Percentiles rank a stretch among this genome's conserved stretches.
Evolutionary conservation across 1,140 invertebrate genomes (phyloP).

Genomic region (Apocrypta bakeri): DNA sequence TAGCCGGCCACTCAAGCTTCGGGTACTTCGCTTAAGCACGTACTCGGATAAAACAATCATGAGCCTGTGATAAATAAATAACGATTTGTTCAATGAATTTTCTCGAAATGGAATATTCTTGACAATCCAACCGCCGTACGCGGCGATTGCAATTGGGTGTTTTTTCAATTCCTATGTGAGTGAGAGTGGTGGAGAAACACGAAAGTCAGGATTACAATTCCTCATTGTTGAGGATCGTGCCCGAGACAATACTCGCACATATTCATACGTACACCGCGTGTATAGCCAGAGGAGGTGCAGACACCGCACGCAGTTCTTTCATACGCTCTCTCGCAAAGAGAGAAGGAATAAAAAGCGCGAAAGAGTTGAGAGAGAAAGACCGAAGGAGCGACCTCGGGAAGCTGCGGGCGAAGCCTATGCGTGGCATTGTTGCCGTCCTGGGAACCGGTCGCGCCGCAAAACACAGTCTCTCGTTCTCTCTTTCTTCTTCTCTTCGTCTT

Average conservation of each 20-base stretch:
- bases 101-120: too few relatives aligned
- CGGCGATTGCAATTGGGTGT: too few relatives aligned
- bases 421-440: conserved; percentile 58
- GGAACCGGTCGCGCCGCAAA: conserved; percentile 59
- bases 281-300: not conserved
- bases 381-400: conserved; percentile 53
- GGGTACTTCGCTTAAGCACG: not conserved
- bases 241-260: not conserved
- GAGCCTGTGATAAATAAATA: not conserved
- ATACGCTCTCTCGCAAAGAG: not conserved
- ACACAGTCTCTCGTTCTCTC: not conserved
- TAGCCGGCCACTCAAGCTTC: not conserved
- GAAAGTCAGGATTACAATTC: not conserved
- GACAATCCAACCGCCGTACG: too few relatives aligned
- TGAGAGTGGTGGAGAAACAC: not conserved
- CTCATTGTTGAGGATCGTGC: not conserved
- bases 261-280: not conserved
- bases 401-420: conserved; percentile 52
- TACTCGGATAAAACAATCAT: not conserved
- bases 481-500: not conserved
- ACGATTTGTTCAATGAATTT: too few relatives aligned
- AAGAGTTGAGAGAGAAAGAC: conserved; percentile 36
- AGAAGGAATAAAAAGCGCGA: conserved; percentile 3
- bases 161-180: too few relatives aligned
- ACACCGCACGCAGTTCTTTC: not conserved